A percentile compares a stretch with the other conserved stretches of the same genome.
Conservation (phyloP, 2,888 invertebrate genomes). For the Selenia dentaria region DNA sequence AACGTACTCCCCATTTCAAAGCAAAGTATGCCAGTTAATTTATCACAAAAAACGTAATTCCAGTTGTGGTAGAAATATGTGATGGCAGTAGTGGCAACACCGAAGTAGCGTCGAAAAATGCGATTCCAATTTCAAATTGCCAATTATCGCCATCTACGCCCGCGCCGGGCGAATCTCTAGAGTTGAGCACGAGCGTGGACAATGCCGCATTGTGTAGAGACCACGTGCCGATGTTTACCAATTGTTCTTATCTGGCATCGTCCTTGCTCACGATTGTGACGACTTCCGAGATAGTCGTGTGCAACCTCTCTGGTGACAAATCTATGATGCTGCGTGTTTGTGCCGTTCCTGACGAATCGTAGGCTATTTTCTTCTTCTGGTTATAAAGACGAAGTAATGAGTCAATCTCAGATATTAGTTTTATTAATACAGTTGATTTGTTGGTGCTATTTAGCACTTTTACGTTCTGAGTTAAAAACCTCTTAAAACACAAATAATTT, state of each 20-base stretch:
- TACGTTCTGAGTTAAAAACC: no score
- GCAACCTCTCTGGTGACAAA: slow-evolving; percentile 23
- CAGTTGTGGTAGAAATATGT: no score
- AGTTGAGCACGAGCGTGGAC: slow-evolving; percentile 37
- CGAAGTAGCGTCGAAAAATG: slow-evolving; percentile 1
- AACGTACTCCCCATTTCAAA: no score
- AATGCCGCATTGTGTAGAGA: slow-evolving; percentile 47
- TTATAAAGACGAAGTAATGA: no score
- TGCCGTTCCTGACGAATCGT: not conserved
- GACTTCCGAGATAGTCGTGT: slow-evolving; percentile 27
- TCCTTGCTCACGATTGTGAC: slow-evolving; percentile 49
- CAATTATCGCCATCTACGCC: slow-evolving; percentile 24
- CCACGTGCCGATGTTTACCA: slow-evolving; percentile 61
- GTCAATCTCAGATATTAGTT: no score
- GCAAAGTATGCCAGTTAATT: no score
- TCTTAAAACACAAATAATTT: no score
- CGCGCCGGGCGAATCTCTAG: slow-evolving; percentile 14
- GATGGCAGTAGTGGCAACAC: not conserved
- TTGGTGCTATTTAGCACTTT: no score
- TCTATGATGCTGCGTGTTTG: slow-evolving; percentile 14
- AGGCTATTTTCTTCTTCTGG: no score
- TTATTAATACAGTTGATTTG: no score
- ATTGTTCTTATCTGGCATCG: slow-evolving; percentile 59
- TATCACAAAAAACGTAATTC: no score
- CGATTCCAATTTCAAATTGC: slow-evolving; percentile 8